A percentile compares a stretch with the other conserved stretches of the same genome.
Conservation (phyloP, 2,888 invertebrate species). For the Polydrusus pterygomalis region DNA sequence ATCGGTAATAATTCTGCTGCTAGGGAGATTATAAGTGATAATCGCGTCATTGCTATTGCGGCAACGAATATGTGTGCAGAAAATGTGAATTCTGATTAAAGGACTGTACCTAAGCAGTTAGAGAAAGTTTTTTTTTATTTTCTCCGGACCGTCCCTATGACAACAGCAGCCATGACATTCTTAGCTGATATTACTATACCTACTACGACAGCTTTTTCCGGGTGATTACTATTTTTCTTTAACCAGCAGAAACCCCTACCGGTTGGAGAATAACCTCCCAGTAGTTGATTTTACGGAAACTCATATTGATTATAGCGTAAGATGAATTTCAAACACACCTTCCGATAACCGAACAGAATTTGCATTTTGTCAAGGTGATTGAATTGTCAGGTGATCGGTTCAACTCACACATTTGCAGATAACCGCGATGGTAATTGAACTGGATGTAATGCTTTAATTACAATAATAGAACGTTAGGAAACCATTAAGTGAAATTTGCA, state of each 20-base stretch:
- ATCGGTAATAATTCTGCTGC: too few relatives aligned
- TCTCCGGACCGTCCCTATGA: too few relatives aligned
- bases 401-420: constrained; percentile 34
- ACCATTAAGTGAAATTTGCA: constrained; percentile 12
- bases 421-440: constrained; percentile 36
- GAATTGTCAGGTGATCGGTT: constrained; percentile 54
- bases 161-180: too few relatives aligned
- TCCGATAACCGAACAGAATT: constrained; percentile 44
- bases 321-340: constrained; percentile 53
- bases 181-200: too few relatives aligned
- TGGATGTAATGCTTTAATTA: constrained; percentile 28
- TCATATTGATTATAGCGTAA: constrained; percentile 52
- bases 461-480: constrained; percentile 31
- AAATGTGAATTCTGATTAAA: too few relatives aligned
- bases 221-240: too few relatives aligned
- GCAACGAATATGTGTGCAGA: too few relatives aligned
- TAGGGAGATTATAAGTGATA: too few relatives aligned
- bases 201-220: too few relatives aligned
- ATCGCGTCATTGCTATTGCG: too few relatives aligned
- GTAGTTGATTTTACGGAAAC: constrained; percentile 53
- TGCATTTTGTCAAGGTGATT: constrained; percentile 55
- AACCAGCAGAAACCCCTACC: background rate
- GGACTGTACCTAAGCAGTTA: too few relatives aligned
- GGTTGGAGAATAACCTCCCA: background rate
- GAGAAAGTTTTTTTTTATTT: too few relatives aligned